A percentile compares a stretch with the other conserved stretches of the same genome.
These are phyloP conservation scores for Eupristina koningsbergeri DNA, from an alignment of 1,140 invertebrate genomes.

Conservation along the genomic window DNA sequence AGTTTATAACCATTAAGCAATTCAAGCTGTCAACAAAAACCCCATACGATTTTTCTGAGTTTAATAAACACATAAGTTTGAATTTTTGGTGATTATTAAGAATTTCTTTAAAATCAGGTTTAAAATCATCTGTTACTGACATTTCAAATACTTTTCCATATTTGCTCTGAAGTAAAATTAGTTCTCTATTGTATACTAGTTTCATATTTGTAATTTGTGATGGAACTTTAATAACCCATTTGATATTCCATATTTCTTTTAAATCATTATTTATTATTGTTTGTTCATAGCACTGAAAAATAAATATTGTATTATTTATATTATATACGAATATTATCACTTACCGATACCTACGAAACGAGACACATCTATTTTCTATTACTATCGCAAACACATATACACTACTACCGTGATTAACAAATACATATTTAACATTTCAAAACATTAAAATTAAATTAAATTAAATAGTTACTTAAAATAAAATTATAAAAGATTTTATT, in stretches of 20 bases:
- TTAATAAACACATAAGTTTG: constrained; percentile 51
- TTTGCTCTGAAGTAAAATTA: constrained; percentile 54
- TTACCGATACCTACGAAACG: too few relatives aligned
- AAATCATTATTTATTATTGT: constrained; percentile 41
- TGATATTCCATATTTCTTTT: constrained; percentile 48
- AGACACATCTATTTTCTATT: too few relatives aligned
- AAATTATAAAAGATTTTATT: too few relatives aligned
- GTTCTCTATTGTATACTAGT: constrained; percentile 52
- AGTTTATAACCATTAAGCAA: constrained; percentile 55
- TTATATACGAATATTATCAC: too few relatives aligned
- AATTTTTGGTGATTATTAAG: constrained; percentile 47
- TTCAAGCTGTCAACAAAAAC: constrained; percentile 54
- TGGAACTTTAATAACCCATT: constrained; percentile 55
- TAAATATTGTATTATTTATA: background rate
- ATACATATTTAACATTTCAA: too few relatives aligned
- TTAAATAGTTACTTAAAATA: too few relatives aligned
- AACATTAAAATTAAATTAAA: too few relatives aligned
- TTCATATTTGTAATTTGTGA: constrained; percentile 52
- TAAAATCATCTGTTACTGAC: constrained; percentile 43
- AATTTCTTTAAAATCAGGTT: constrained; percentile 54
- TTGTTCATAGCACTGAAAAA: constrained; percentile 61
- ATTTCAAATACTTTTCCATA: constrained; percentile 58
- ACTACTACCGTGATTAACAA: too few relatives aligned
- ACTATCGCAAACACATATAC: too few relatives aligned
- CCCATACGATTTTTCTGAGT: constrained; percentile 46